These are phyloP conservation scores for Leptopterna dolabrata DNA, from an alignment of 2,888 invertebrate species.

Conservation along the genomic window DNA sequence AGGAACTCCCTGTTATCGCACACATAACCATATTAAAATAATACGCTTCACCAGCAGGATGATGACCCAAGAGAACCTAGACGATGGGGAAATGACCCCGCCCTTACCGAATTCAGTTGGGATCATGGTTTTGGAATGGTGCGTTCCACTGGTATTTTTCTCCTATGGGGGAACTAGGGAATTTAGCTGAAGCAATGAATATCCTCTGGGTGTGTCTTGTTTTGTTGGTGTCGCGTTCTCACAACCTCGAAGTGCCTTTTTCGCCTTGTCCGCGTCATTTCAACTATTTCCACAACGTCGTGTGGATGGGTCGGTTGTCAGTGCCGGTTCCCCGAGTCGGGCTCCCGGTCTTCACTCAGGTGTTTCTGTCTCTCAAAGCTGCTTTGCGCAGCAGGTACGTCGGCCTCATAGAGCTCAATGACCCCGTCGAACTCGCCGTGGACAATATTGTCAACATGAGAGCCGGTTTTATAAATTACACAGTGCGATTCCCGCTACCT, in stretches of 20 bases:
- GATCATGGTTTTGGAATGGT: slow-evolving; percentile 9
- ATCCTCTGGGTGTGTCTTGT: neutral
- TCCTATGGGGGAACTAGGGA: neutral
- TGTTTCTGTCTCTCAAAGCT: slow-evolving; percentile 40
- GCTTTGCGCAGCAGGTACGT: slow-evolving; percentile 59
- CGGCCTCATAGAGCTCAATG: slow-evolving; percentile 53
- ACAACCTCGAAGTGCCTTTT: neutral
- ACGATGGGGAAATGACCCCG: slow-evolving; percentile 12
- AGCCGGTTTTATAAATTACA: slow-evolving; percentile 53
- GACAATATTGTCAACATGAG: slow-evolving; percentile 40
- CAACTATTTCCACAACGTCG: slow-evolving; percentile 33
- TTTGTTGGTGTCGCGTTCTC: neutral
- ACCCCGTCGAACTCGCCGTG: slow-evolving; percentile 50
- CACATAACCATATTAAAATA: slow-evolving; percentile 48
- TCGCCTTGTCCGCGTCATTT: slow-evolving; percentile 54
- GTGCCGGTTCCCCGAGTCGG: slow-evolving; percentile 22
- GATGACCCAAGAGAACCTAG: slow-evolving; percentile 8
- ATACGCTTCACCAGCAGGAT: slow-evolving; percentile 43
- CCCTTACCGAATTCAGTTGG: neutral
- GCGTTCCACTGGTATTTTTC: neutral
- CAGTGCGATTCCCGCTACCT: slow-evolving; percentile 59
- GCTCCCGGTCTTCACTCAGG: slow-evolving; percentile 31
- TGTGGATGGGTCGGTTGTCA: slow-evolving; percentile 27
- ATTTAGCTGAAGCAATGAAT: neutral
- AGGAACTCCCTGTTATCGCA: slow-evolving; percentile 20